Conservation (phyloP, 2,113 vertebrate genomes). For the Mustela nigripes region DNA sequence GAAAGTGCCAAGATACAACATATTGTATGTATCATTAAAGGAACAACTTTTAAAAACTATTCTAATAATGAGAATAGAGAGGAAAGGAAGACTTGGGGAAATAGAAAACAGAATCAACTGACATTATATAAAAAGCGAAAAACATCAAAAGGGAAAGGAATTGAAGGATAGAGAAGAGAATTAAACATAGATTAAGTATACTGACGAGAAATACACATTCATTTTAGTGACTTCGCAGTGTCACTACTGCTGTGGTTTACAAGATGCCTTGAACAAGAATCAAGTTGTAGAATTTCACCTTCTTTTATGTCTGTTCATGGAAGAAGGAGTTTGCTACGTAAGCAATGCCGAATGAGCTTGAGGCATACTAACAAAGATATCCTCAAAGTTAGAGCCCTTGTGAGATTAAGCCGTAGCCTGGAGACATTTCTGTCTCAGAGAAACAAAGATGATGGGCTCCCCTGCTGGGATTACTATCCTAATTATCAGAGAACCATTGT, state of each 20-base stretch:
- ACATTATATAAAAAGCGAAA: neutral
- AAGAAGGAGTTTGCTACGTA: constrained; percentile 54
- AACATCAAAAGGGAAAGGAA: constrained; percentile 30
- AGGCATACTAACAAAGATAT: constrained; percentile 54
- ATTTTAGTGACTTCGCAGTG: neutral
- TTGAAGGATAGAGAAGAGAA: neutral
- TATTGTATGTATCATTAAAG: neutral
- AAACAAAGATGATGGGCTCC: constrained; percentile 52
- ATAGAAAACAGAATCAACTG: constrained; percentile 38
- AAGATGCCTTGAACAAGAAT: constrained; percentile 38
- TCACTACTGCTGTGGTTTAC: neutral
- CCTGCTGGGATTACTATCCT: constrained; percentile 63
- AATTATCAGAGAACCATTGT: constrained; percentile 73
- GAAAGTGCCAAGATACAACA: neutral
- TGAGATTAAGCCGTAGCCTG: constrained; percentile 36
- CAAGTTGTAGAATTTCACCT: constrained; percentile 42
- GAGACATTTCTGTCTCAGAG: neutral
- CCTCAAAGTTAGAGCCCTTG: constrained; percentile 48
- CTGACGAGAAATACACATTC: neutral
- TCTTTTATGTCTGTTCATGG: constrained; percentile 12
- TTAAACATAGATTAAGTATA: neutral
- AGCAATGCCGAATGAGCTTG: neutral
- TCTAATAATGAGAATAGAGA: neutral
- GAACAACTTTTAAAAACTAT: neutral
- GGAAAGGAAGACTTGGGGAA: neutral